These are phyloP conservation scores for Hepsetus odoe DNA, from an alignment of 2,113 vertebrate species.

Conservation along the genomic window DNA sequence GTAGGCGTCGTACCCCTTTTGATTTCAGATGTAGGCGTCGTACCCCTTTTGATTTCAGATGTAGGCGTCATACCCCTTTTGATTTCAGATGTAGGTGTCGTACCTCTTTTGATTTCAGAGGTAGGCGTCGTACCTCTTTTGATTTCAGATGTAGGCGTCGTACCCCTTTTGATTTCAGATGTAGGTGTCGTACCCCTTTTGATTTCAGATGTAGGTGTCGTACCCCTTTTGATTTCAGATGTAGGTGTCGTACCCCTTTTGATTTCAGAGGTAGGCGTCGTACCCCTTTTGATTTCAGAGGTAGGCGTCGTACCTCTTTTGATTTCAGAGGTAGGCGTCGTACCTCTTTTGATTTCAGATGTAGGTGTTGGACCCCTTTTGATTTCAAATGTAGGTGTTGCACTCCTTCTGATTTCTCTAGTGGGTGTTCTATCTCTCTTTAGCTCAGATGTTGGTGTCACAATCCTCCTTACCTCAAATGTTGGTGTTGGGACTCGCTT, in stretches of 20 bases:
- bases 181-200: slow-evolving; percentile 11
- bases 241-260: slow-evolving; percentile 20
- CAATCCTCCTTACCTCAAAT: slow-evolving; percentile 50
- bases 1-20: slow-evolving; percentile 38
- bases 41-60: slow-evolving; percentile 31
- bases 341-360: slow-evolving; percentile 18
- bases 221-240: slow-evolving; percentile 23
- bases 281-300: slow-evolving; percentile 28
- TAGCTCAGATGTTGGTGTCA: slow-evolving; percentile 38
- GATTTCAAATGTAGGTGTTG: slow-evolving; percentile 41
- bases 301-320: slow-evolving; percentile 18
- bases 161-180: slow-evolving; percentile 27
- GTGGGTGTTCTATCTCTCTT: slow-evolving; percentile 54
- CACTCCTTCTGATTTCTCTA: slow-evolving; percentile 25
- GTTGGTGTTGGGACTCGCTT: slow-evolving; percentile 49
- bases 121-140: slow-evolving; percentile 36
- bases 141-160: slow-evolving; percentile 9
- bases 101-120: not conserved
- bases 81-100: slow-evolving; percentile 23
- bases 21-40: slow-evolving; percentile 43
- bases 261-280: slow-evolving; percentile 36
- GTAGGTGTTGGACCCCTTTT: slow-evolving; percentile 14
- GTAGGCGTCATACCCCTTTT: slow-evolving; percentile 35
- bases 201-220: slow-evolving; percentile 37
- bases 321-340: slow-evolving; percentile 28